Percentiles rank a stretch among this genome's conserved stretches.
These are phyloP conservation scores for Axis porcinus DNA, from an alignment of 2,113 vertebrate genomes.

Conservation along the genomic window DNA sequence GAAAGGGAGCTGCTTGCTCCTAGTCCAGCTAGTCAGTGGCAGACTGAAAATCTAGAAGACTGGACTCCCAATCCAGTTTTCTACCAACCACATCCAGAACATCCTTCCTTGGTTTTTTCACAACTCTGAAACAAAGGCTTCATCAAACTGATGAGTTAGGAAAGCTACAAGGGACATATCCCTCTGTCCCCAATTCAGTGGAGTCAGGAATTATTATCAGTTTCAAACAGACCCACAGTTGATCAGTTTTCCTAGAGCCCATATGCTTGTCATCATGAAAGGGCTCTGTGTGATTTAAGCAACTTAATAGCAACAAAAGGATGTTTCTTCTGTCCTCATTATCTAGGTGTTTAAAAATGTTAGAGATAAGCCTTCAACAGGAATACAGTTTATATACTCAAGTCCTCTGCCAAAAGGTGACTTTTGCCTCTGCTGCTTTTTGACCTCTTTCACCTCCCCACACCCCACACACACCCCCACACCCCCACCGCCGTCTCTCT, in stretches of 20 bases:
- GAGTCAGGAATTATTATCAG: background rate
- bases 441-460: background rate
- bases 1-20: background rate
- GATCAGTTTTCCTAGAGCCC: background rate
- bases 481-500: background rate
- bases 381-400: background rate
- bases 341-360: background rate
- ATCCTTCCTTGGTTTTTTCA: background rate
- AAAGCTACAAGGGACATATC: background rate
- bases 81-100: background rate
- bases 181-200: background rate
- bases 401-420: background rate
- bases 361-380: background rate
- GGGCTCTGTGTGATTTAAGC: background rate
- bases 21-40: background rate
- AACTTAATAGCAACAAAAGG: background rate
- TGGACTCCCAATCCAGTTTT: background rate
- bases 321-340: background rate
- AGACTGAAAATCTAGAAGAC: background rate
- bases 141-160: background rate
- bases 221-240: background rate
- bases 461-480: background rate
- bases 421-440: background rate
- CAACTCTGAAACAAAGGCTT: background rate
- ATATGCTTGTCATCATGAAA: background rate